Conservation (phyloP, 2,113 vertebrate species). For the Thamnaconus septentrionalis region DNA sequence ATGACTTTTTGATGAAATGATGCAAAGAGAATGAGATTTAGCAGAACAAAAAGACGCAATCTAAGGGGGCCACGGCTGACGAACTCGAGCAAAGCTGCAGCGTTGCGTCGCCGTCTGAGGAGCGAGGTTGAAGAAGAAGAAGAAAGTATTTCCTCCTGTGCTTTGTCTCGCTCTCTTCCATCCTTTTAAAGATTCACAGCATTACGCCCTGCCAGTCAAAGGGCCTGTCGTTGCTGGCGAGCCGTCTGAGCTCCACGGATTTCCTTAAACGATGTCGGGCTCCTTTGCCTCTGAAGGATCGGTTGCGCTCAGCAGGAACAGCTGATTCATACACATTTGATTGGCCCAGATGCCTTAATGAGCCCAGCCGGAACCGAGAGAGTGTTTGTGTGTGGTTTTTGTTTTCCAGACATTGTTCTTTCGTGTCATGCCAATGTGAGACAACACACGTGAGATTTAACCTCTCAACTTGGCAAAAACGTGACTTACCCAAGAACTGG, state of each 20-base stretch:
- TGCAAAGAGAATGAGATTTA: too few species aligned
- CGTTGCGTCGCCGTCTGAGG: too few species aligned
- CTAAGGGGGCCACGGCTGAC: too few species aligned
- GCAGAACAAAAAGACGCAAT: too few species aligned
- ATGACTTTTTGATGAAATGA: too few species aligned
- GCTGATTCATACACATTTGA: slow-evolving; percentile 43
- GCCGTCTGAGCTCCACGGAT: slow-evolving; percentile 16
- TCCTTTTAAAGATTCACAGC: neutral
- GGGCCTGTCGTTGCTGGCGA: slow-evolving; percentile 14
- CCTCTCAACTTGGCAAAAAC: slow-evolving; percentile 23
- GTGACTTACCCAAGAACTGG: slow-evolving; percentile 14
- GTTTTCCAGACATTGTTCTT: too few species aligned
- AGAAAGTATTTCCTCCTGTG: slow-evolving; percentile 3
- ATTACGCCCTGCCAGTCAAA: slow-evolving; percentile 31
- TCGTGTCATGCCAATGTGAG: too few species aligned
- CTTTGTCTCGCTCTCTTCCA: slow-evolving; percentile 15
- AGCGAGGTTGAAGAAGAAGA: too few species aligned
- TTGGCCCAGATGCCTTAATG: slow-evolving; percentile 49
- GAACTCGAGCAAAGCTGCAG: too few species aligned
- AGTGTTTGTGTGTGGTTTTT: too few species aligned
- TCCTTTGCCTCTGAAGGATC: slow-evolving; percentile 19
- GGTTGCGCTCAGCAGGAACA: slow-evolving; percentile 24
- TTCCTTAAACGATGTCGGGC: too few species aligned
- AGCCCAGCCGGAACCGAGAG: slow-evolving; percentile 36
- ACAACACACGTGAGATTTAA: slow-evolving; percentile 42